These are phyloP conservation scores for Cyphomyrmex costatus DNA, from an alignment of 1,140 invertebrate genomes.

Conservation along the genomic window DNA sequence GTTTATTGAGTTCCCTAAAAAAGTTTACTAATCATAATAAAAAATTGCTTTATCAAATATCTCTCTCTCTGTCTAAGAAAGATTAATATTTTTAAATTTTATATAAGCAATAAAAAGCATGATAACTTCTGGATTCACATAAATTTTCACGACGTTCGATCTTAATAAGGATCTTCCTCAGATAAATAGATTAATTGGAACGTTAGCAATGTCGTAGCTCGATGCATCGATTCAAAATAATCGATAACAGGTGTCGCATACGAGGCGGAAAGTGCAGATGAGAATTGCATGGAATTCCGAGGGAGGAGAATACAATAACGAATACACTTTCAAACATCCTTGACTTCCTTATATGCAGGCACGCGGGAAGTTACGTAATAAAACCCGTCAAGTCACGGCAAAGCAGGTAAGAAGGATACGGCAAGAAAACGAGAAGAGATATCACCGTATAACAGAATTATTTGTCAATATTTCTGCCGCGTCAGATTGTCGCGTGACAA, in stretches of 20 bases:
- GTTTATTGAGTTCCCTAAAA: background rate
- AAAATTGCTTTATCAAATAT: background rate
- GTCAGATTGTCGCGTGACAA: constrained; percentile 57
- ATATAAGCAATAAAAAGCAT: background rate
- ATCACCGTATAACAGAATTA: constrained; percentile 45
- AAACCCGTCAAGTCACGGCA: constrained; percentile 70
- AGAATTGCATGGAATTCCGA: constrained; percentile 72
- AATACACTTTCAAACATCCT: constrained; percentile 77
- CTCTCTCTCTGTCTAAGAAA: background rate
- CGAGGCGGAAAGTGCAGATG: constrained; percentile 47
- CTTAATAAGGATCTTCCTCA: constrained; percentile 12
- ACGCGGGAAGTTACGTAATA: constrained; percentile 77
- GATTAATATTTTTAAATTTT: background rate
- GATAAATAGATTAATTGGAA: background rate
- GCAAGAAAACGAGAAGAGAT: constrained; percentile 41
- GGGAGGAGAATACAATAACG: constrained; percentile 73
- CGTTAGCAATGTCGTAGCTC: constrained; percentile 2
- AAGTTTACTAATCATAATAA: background rate
- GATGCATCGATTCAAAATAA: constrained; percentile 30
- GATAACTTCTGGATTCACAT: background rate
- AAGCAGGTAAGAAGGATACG: constrained; percentile 63
- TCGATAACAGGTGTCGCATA: constrained; percentile 50
- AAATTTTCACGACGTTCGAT: background rate
- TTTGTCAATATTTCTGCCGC: constrained; percentile 37
- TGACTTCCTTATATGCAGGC: constrained; percentile 77